Base-by-base conservation (phyloP, 2,888 invertebrate species). In the Capitulum mitella region DNA sequence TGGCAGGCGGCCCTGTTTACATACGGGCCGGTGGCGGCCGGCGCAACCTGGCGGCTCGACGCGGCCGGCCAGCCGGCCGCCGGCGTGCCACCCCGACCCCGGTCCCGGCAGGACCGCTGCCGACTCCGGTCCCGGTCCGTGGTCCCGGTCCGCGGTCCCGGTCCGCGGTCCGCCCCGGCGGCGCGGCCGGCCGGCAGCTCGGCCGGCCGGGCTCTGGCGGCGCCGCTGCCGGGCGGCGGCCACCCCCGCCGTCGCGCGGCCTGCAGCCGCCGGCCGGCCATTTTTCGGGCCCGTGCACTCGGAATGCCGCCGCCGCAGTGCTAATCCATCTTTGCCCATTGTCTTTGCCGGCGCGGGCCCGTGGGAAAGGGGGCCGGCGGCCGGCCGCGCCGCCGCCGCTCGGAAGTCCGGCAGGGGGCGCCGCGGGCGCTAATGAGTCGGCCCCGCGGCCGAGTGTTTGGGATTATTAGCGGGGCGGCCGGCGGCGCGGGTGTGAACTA, bases 381-480 rank as follows among this genome's bases (percentile, higher is more conserved):
- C 37, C 19, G 8, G 51, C 19, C 3, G 64, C 6, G 64, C 34
- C 3, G 32, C 64, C 6, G 37, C 34, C 37, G 37, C 34, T 64
- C 64, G 64, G 64, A 64, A 64, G 64, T 64, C 64, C 64, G 64
- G 37, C 37, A n/a, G 64, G 34, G 64, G 22, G 3, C 8, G 5
- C 19, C 3, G 37, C n/a, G 19, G 1, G 34, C 2, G 64, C 64
- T 64, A 64, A 64, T 37, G 34, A 64, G 64, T 5, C 64, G 34
- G 14, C n/a, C 64, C 64, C 5, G 8, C 29, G 61, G 34, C 8
- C 34, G n/a, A 64, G 37, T 64, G 64, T 64, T 64, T 64, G 34
- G 64, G 64, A 64, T 64, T 64, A 64, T 64, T 64, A 64, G 64
- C 64, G 37, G 64, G 19, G n/a, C n/a, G 64, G 64, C 61, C 61